Evolutionary conservation across 2,888 invertebrate genomes (phyloP).

Genomic region (Brachyopa scutellaris): DNA sequence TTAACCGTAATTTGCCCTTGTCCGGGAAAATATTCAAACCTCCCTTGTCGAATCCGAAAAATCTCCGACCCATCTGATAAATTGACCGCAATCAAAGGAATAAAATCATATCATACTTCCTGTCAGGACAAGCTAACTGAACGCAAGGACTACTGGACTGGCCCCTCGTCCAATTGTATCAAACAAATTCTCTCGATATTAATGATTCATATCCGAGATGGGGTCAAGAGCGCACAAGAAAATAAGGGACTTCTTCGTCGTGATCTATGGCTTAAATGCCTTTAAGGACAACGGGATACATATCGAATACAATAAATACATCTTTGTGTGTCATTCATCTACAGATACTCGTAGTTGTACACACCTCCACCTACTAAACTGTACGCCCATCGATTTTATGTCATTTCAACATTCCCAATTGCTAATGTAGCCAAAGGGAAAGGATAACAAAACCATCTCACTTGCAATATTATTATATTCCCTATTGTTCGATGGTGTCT

Average conservation of each 20-base stretch:
- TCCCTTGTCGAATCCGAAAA: neutral
- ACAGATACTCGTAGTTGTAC: neutral
- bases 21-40: neutral
- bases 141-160: too few species aligned
- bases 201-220: constrained; percentile 36
- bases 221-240: neutral
- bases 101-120: constrained; percentile 27
- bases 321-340: constrained; percentile 5
- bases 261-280: constrained; percentile 22
- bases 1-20: neutral
- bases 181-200: constrained; percentile 40
- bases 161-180: constrained; percentile 2
- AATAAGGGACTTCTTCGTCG: neutral
- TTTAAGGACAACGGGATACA: constrained; percentile 7
- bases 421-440: constrained; percentile 18
- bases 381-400: constrained; percentile 58
- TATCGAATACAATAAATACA: constrained; percentile 15
- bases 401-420: constrained; percentile 8
- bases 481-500: too few species aligned
- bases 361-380: neutral
- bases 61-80: constrained; percentile 3
- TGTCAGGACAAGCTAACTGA: constrained; percentile 25
- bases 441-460: constrained; percentile 1
- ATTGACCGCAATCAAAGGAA: constrained; percentile 30
- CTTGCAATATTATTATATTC: constrained; percentile 4